Base-by-base conservation (phyloP, 2,113 vertebrate genomes). In the Galbula dea region DNA sequence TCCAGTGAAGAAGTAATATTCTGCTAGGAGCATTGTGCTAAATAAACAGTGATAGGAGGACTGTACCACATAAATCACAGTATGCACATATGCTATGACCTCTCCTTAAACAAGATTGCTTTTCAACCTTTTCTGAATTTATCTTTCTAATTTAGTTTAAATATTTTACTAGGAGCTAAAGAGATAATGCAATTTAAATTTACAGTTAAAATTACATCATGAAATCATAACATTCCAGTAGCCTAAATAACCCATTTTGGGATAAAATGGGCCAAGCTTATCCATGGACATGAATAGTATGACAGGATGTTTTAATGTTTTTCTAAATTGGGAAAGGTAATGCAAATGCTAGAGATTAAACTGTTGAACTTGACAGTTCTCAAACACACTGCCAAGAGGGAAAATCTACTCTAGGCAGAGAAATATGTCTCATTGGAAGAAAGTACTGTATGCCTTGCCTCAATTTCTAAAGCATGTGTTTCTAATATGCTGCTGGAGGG, bases 391-490 rank as follows among this genome's bases (percentile, higher is more conserved):
- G 59, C 61, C 51, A 92, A 92, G 20, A 93, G 89, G 17, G 96
- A 96, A 96, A 95, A 57, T 91, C 62, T 88, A 27, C 57, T 94
- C 57, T 71, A 93, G 68, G 78, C 83, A 96, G 49, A 90, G 72
- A 86, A 96, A 92, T 94, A 62, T 71, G 30, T 92, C 85, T 94
- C 72, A 49, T 83, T 80, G 67, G 94, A 97, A n/a, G 36, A 85
- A 92, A 51, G 32, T 75, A 86, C 22, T 83, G 6, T 68, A 74
- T 66, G 51, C 27, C 63, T 95, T 93, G 11, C 71, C 90, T 97
- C 69, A 49, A 80, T 96, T 96, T 94, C 74, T 96, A 94, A 97
- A 94, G 93, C 48, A 89, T 79, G 58, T 1, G 3, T 77, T 97
- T 96, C 88, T 97, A 95, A 91, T 94, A 75, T 61, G 45, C 83